Evolutionary conservation across 2,888 invertebrate species (phyloP).

Genomic region (Epirrhoe tristata): DNA sequence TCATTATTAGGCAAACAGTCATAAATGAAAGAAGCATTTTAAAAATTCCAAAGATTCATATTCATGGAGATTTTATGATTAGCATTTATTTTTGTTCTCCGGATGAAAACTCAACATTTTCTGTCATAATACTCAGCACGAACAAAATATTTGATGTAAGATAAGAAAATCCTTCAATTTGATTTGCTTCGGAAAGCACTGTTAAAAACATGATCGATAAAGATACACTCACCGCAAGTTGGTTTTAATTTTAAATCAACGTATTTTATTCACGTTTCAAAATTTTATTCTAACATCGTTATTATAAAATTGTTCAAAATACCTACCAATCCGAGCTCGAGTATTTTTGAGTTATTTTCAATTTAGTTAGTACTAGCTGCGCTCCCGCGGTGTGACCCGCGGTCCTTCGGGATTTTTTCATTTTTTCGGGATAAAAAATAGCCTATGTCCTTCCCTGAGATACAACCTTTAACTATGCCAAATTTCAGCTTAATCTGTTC

Average conservation of each 20-base stretch:
- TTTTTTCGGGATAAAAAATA: too few species aligned
- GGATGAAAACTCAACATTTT: neutral
- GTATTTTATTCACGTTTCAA: neutral
- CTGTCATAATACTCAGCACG: neutral
- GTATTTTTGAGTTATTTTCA: too few species aligned
- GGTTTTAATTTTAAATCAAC: neutral
- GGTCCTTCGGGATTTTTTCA: too few species aligned
- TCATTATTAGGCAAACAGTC: too few species aligned
- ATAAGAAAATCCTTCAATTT: constrained; percentile 4
- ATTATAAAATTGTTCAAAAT: too few species aligned
- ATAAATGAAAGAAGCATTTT: neutral
- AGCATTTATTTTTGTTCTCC: neutral
- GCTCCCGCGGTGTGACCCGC: too few species aligned
- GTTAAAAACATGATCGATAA: neutral
- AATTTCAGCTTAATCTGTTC: too few species aligned
- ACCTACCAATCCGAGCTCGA: too few species aligned
- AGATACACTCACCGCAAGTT: neutral
- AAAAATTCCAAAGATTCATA: neutral
- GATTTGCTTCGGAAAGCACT: neutral
- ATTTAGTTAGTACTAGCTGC: too few species aligned
- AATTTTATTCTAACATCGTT: neutral
- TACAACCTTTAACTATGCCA: too few species aligned
- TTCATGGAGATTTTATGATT: constrained; percentile 1
- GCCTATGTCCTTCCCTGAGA: too few species aligned
- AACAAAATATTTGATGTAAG: neutral